These are phyloP conservation scores for Lepus timidus DNA, from an alignment of 2,113 vertebrate genomes.

Conservation along the genomic window DNA sequence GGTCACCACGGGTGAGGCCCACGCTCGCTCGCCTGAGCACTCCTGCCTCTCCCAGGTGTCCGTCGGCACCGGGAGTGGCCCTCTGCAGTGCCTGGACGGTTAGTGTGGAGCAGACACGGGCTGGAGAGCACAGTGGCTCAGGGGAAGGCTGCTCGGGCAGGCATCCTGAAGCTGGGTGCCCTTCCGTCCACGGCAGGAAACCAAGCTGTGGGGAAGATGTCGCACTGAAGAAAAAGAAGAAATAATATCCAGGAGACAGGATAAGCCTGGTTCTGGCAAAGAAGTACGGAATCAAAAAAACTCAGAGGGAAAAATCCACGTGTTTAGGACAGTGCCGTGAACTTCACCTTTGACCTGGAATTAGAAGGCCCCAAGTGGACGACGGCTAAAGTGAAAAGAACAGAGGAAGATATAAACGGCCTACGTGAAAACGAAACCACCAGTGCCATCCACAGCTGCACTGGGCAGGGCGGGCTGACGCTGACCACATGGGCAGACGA, in stretches of 20 bases:
- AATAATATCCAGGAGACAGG: neutral
- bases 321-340: neutral
- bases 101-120: neutral
- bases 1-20: neutral
- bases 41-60: neutral
- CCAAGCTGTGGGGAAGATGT: neutral
- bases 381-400: neutral
- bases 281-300: neutral
- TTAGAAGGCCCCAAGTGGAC: neutral
- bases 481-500: neutral
- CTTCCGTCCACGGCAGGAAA: too few relatives aligned
- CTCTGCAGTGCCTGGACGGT: neutral
- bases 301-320: neutral
- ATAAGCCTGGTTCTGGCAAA: neutral
- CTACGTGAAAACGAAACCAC: too few relatives aligned
- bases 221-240: neutral
- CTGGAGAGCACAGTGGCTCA: neutral
- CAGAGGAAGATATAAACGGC: too few relatives aligned
- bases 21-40: accelerated
- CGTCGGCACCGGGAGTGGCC: neutral
- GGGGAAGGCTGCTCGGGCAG: neutral
- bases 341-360: neutral
- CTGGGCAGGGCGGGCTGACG: neutral
- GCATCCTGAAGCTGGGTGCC: accelerated
- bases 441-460: neutral